A percentile compares a stretch with the other conserved stretches of the same genome.
phyloP scores from a whole-genome alignment of 1,140 invertebrate genomes.

The Sogatella furcifera region DNA sequence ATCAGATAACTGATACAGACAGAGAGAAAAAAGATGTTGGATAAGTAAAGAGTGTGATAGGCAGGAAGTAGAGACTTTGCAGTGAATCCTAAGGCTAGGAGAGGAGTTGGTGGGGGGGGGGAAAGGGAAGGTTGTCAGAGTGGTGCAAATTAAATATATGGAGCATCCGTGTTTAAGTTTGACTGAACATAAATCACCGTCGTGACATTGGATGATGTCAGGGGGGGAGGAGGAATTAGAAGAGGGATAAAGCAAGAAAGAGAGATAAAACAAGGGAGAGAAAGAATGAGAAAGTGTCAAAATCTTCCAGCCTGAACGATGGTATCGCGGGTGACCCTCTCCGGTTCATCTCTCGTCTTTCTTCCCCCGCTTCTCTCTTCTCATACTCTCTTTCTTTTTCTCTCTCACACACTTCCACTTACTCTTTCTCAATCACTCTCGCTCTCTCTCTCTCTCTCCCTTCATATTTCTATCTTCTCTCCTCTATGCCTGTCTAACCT shows the following conservation, averaged over 20 bases:
- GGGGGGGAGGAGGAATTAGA: too few species aligned
- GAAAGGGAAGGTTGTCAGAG: slow-evolving; percentile 1
- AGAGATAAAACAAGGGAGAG: too few species aligned
- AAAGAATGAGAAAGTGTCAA: too few species aligned
- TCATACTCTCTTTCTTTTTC: too few species aligned
- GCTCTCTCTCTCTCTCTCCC: too few species aligned
- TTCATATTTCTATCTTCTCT: neutral
- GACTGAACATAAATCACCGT: slow-evolving; percentile 11
- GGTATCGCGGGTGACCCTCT: too few species aligned
- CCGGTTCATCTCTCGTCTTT: too few species aligned
- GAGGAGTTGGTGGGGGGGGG: neutral
- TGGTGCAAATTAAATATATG: slow-evolving; percentile 15
- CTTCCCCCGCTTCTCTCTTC: too few species aligned
- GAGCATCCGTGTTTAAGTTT: slow-evolving; percentile 15
- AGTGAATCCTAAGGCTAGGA: neutral
- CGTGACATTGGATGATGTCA: neutral
- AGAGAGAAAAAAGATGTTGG: slow-evolving; percentile 4
- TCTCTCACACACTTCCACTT: too few species aligned
- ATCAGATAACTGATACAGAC: neutral
- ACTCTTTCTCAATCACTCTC: too few species aligned
- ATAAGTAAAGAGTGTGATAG: slow-evolving; percentile 1
- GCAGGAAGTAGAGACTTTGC: slow-evolving; percentile 6
- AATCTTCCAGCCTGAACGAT: too few species aligned
- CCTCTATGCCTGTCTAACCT: neutral
- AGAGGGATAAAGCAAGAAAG: too few species aligned